Evolutionary conservation across 2,113 vertebrate genomes (phyloP), one percentile per base, ranked within the genome.

Genomic region (Petaurus breviceps): DNA sequence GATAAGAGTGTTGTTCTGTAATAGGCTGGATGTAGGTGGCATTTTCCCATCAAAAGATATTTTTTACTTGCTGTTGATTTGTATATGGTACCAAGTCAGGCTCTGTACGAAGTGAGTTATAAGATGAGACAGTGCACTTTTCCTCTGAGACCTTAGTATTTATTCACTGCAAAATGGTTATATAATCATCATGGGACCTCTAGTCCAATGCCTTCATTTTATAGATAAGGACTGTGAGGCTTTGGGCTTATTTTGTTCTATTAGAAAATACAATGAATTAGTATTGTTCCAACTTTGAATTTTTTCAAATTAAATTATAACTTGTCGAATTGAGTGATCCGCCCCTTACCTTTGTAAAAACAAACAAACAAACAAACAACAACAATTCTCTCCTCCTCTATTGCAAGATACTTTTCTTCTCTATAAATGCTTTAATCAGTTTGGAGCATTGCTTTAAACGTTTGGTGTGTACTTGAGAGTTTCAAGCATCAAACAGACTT

Each of bases 401-500:
- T 68, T 77, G 95, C 92, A 96, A 96, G 68, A 89, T 93, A 93
- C 90, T 98, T 97, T 96, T 96, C 50, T 2, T 98, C 98, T 97
- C 97, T 94, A 94, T 16, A 7, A 97, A 94, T 93, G 77, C 96
- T 98, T 98, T 97, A 97, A 98, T 98, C 97, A 97, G 96, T 93
- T 96, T 96, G 95, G 93, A 98, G 94, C 55, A 97, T 91, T 95
- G 4, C 96, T 98, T 94, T 97, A 97, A 98, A 98, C 91, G 89
- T 97, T 98, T 89, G 94, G 53, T 97, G 95, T 92, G 92, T 94
- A 89, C 97, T 98, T 95, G 97, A 98, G 98, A 97, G 94, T 97
- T 95, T 96, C 55, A 93, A 95, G 97, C 97, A 89, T 96, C 98
- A 98, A 98, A 96, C 55, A 51, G 96, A 96, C 97, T 98, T 98